Conservation (phyloP, 1,140 invertebrate genomes). For the Antheraea mylitta region DNA sequence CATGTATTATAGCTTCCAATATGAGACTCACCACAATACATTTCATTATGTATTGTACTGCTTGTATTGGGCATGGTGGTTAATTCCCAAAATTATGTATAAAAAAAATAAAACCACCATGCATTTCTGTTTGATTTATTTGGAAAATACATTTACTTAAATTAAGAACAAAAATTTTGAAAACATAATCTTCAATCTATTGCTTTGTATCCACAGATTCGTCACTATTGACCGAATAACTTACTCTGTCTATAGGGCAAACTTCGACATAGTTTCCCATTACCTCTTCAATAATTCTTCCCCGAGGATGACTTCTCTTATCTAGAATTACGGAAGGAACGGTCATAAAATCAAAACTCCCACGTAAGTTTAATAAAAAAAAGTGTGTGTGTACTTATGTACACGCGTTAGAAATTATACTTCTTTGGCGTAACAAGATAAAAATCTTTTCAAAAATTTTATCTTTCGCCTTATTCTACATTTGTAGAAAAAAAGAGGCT, state of each 20-base stretch:
- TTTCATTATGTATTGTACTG: too few relatives aligned
- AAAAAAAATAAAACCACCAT: constrained; percentile 45
- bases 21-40: too few relatives aligned
- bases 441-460: too few relatives aligned
- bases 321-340: constrained; percentile 47
- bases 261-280: constrained; percentile 55
- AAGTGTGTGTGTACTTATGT: too few relatives aligned
- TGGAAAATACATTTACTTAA: constrained; percentile 13
- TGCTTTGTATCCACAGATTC: constrained; percentile 5
- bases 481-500: too few relatives aligned
- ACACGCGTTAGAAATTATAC: too few relatives aligned
- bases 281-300: constrained; percentile 60
- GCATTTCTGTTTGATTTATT: constrained; percentile 31
- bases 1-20: too few relatives aligned
- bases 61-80: constrained; percentile 31
- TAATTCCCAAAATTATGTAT: constrained; percentile 13
- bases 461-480: too few relatives aligned
- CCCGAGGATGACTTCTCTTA: constrained; percentile 42
- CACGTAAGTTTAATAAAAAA: constrained; percentile 36
- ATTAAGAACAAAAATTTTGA: constrained; percentile 2
- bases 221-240: constrained; percentile 42
- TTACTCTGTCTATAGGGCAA: constrained; percentile 53
- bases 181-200: not conserved
- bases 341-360: constrained; percentile 33
- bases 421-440: too few relatives aligned